phyloP scores from a whole-genome alignment of 2,113 vertebrate genomes.

The Chrysemys picta region DNA sequence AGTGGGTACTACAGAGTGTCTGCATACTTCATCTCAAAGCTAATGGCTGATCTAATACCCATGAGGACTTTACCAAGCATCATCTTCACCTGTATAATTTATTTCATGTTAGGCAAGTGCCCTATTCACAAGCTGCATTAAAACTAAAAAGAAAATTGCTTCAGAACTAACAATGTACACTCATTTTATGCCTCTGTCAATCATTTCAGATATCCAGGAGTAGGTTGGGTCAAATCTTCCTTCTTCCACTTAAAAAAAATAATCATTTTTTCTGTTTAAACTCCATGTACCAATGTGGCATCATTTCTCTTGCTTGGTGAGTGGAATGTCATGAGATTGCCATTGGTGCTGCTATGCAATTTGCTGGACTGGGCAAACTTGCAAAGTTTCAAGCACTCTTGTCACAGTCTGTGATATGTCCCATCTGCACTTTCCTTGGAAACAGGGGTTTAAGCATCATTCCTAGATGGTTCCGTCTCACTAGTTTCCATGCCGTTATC shows the following conservation, averaged over 20 bases:
- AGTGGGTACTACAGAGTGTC: constrained; percentile 95
- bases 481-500: not conserved
- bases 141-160: not conserved
- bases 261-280: not conserved
- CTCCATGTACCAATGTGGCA: rapidly evolving
- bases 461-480: not conserved
- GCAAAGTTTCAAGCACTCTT: not conserved
- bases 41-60: constrained; percentile 89
- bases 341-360: not conserved
- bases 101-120: constrained; percentile 92
- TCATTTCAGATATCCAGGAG: not conserved
- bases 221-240: not conserved
- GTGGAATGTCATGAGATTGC: not conserved
- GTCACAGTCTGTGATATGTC: not conserved
- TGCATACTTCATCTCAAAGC: constrained; percentile 90
- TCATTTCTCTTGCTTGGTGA: not conserved
- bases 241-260: not conserved
- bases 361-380: not conserved
- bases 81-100: constrained; percentile 87
- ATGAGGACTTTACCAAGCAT: constrained; percentile 88
- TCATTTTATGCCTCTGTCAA: not conserved
- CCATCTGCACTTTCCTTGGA: not conserved
- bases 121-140: not conserved
- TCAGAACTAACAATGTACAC: not conserved
- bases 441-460: not conserved